These are phyloP conservation scores for Zonotrichia leucophrys DNA, from an alignment of 2,113 vertebrate genomes.

Conservation along the genomic window DNA sequence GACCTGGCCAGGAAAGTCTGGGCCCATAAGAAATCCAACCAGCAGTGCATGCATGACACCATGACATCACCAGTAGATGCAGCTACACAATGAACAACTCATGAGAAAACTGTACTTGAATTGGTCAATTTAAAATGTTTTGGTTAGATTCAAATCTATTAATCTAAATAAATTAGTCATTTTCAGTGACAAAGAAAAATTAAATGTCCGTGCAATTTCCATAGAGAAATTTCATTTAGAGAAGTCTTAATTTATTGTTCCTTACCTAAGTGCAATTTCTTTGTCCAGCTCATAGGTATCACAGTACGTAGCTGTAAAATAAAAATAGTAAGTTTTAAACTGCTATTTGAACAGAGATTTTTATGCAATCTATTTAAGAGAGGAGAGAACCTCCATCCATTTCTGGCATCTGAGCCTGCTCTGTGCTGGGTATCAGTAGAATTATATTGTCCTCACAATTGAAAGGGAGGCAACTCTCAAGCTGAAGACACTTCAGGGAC, in stretches of 20 bases:
- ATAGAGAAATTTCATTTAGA: not conserved
- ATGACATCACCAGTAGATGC: not conserved
- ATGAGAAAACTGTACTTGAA: not conserved
- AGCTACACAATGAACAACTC: not conserved
- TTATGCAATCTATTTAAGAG: not conserved
- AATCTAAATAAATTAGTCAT: not conserved
- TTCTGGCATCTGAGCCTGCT: not conserved
- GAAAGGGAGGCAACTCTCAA: not conserved
- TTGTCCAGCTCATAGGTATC: not conserved
- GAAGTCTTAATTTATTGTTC: not conserved
- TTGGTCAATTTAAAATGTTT: not conserved
- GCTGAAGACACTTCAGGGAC: not conserved
- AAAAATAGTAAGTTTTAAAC: not conserved
- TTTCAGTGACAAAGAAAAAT: not conserved
- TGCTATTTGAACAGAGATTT: not conserved
- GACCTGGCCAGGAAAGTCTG: not conserved
- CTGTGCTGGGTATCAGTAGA: not conserved
- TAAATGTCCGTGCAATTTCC: not conserved
- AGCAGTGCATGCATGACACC: not conserved
- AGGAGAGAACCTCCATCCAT: not conserved
- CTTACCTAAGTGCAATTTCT: not conserved
- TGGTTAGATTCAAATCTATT: not conserved
- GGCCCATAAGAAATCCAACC: not conserved
- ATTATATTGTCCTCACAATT: fast-evolving
- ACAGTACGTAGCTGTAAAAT: not conserved